A percentile compares a stretch with the other conserved stretches of the same genome.
These are phyloP conservation scores for Theristicus caerulescens DNA, from an alignment of 2,113 vertebrate genomes.

Conservation along the genomic window DNA sequence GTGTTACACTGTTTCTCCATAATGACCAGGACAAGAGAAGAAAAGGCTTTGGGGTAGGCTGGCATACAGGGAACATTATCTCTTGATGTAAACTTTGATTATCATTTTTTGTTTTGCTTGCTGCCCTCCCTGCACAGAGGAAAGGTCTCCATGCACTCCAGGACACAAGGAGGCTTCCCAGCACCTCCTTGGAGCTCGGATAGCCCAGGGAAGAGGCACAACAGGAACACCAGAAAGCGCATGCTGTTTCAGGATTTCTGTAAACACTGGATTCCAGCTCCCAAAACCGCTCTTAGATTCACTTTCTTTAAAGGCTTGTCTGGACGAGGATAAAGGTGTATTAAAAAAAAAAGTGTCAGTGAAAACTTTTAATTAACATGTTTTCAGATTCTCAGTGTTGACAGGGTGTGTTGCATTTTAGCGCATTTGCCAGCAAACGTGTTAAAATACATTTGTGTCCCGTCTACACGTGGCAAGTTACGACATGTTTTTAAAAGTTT, in stretches of 20 bases:
- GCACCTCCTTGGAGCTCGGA: background rate
- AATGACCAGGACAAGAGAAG: background rate
- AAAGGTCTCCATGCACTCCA: background rate
- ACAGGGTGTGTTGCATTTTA: constrained; percentile 39
- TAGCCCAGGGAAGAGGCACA: background rate
- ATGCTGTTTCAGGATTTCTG: background rate
- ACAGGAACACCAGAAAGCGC: background rate
- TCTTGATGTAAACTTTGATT: background rate
- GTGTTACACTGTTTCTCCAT: background rate
- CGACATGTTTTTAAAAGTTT: constrained; percentile 12
- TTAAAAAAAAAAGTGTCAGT: background rate
- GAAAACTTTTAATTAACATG: constrained; percentile 50
- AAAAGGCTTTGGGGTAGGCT: background rate
- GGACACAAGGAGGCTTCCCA: background rate
- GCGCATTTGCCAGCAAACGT: constrained; percentile 32
- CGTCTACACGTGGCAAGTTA: background rate
- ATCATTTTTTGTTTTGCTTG: background rate
- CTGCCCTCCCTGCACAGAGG: background rate
- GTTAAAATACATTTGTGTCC: constrained; percentile 47
- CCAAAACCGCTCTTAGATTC: background rate
- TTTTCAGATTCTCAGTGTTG: constrained; percentile 35
- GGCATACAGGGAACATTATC: background rate
- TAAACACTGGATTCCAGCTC: background rate
- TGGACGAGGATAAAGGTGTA: constrained; percentile 34
- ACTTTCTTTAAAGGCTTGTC: constrained; percentile 46